Percentiles rank a stretch among this genome's conserved stretches.
Evolutionary conservation across 2,797 vertebrate genomes (phyloP).

Genomic region (Clarias platycephalus): DNA sequence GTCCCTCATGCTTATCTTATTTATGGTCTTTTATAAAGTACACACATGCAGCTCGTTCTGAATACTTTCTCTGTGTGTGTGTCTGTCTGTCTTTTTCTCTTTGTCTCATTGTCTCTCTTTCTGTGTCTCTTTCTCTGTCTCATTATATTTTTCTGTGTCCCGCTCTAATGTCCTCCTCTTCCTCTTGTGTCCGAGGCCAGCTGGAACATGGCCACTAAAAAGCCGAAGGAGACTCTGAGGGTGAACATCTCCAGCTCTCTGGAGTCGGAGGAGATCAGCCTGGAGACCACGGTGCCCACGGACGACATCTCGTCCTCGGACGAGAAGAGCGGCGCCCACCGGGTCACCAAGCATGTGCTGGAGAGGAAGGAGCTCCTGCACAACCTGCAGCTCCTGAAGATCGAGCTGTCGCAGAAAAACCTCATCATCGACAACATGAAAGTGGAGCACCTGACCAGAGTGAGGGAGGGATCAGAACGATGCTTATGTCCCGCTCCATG

Average conservation of each 20-base stretch:
- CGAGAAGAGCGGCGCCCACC: constrained; percentile 72
- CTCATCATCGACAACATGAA: constrained; percentile 94
- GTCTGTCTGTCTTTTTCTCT: neutral
- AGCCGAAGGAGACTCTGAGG: constrained; percentile 63
- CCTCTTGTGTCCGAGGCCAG: neutral
- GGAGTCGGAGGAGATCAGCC: constrained; percentile 94
- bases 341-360: constrained; percentile 89
- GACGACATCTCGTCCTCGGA: constrained; percentile 95
- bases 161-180: neutral
- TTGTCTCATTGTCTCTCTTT: too few species aligned
- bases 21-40: neutral
- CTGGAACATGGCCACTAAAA: constrained; percentile 81
- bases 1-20: neutral
- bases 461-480: constrained; percentile 58
- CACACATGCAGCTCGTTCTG: neutral
- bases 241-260: constrained; percentile 89
- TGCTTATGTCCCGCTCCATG: neutral
- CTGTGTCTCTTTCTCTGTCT: too few species aligned
- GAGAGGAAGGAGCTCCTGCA: constrained; percentile 92
- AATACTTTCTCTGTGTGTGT: neutral
- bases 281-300: constrained; percentile 92
- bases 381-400: constrained; percentile 87
- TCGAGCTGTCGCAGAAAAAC: constrained; percentile 93
- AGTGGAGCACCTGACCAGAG: constrained; percentile 91
- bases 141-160: too few species aligned